phyloP scores from a whole-genome alignment of 2,113 vertebrate genomes.

The Cephalopterus ornatus region DNA sequence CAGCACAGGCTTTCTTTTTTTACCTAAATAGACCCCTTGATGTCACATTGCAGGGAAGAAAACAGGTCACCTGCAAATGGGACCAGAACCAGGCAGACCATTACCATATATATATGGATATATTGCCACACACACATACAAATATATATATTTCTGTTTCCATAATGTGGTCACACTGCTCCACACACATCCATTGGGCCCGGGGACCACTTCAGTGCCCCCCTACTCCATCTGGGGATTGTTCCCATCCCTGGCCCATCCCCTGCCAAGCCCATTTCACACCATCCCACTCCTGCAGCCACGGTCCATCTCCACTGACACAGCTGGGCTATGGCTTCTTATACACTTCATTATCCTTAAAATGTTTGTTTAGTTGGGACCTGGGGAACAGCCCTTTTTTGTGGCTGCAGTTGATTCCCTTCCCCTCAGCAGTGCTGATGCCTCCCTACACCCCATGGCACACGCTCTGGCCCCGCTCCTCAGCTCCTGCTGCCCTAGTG shows the following conservation, averaged over 20 bases:
- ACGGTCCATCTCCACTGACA: accelerated
- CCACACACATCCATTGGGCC: neutral
- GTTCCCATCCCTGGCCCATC: neutral
- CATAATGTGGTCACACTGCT: accelerated
- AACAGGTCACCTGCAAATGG: neutral
- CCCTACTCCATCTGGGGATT: accelerated
- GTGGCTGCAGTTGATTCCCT: neutral
- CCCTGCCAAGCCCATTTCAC: neutral
- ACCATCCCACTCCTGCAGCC: neutral
- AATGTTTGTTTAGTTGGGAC: accelerated
- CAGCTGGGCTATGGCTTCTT: neutral
- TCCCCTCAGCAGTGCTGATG: neutral
- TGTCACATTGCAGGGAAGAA: neutral
- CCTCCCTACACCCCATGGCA: neutral
- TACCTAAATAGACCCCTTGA: neutral
- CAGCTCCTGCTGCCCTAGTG: accelerated
- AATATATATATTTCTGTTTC: accelerated
- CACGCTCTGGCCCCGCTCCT: neutral
- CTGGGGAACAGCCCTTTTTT: neutral
- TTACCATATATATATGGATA: accelerated
- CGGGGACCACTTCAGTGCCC: neutral
- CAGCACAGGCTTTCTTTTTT: neutral
- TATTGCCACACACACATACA: neutral
- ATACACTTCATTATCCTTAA: accelerated
- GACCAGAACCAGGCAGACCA: neutral